These are phyloP conservation scores for Apamea sordens DNA, from an alignment of 2,888 invertebrate genomes.

Conservation along the genomic window DNA sequence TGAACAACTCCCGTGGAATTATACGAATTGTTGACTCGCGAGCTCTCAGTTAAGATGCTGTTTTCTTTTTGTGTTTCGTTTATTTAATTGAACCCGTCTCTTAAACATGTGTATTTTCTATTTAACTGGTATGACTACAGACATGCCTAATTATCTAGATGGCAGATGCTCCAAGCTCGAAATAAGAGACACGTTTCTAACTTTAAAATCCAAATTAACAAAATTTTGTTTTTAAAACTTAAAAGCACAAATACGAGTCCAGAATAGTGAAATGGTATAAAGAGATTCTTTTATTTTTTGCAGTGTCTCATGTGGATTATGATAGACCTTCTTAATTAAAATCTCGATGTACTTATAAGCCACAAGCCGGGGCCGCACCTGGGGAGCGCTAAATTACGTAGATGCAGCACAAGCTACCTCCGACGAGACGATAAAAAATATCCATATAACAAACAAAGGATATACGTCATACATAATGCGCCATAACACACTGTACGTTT, in stretches of 20 bases:
- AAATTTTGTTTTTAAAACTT: conserved; percentile 33
- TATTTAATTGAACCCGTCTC: conserved; percentile 59
- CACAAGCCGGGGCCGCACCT: conserved; percentile 82
- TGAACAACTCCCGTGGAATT: conserved; percentile 79
- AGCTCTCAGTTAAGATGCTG: conserved; percentile 67
- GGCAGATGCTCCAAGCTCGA: conserved; percentile 25
- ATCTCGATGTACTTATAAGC: conserved; percentile 83
- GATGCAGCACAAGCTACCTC: conserved; percentile 62
- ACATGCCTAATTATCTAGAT: conserved; percentile 6
- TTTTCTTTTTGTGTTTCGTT: conserved; percentile 67
- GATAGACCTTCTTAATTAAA: conserved; percentile 86
- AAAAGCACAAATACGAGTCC: conserved; percentile 24
- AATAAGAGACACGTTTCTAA: conserved; percentile 6
- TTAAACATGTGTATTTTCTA: conserved; percentile 32
- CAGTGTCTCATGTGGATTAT: conserved; percentile 77
- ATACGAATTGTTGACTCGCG: conserved; percentile 77
- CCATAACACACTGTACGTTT: conserved; percentile 9
- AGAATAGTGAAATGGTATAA: conserved; percentile 50
- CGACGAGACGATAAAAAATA: conserved; percentile 69
- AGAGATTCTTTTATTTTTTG: conserved; percentile 61
- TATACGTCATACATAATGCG: conserved; percentile 30
- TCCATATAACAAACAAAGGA: conserved; percentile 54
- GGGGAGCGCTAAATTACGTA: conserved; percentile 83
- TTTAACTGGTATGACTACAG: conserved; percentile 2
- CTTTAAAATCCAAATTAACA: conserved; percentile 12